Evolutionary conservation across 2,888 invertebrate species (phyloP).

Genomic region (Callyntrura guangdongensis): DNA sequence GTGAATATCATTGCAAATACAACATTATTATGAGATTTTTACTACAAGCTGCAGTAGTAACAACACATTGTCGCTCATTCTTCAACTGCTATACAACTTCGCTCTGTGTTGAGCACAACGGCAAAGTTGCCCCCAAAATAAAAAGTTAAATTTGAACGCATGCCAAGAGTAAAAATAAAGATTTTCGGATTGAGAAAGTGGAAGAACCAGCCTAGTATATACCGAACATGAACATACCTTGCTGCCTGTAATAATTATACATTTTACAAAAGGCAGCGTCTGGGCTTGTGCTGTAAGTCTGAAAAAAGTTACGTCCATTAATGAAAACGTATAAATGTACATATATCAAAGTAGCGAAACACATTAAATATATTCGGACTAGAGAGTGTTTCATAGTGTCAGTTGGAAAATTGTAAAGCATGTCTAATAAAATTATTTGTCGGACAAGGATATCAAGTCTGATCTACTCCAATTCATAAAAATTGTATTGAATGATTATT

Average conservation of each 20-base stretch:
- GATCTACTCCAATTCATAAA: too few species aligned
- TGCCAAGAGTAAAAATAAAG: conserved; percentile 83
- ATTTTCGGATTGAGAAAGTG: conserved; percentile 76
- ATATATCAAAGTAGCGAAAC: not conserved
- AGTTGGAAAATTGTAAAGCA: too few species aligned
- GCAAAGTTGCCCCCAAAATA: conserved; percentile 78
- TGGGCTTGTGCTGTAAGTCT: too few species aligned
- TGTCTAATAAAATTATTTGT: too few species aligned
- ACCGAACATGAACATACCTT: not conserved
- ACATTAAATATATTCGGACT: too few species aligned
- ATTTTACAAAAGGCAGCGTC: not conserved
- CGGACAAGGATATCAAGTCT: too few species aligned
- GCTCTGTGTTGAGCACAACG: conserved; percentile 48
- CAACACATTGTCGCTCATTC: conserved; percentile 52
- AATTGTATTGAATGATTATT: too few species aligned
- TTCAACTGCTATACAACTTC: conserved; percentile 3
- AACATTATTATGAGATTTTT: conserved; percentile 23
- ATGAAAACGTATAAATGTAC: not conserved
- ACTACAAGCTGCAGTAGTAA: not conserved
- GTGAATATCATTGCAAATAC: conserved; percentile 27
- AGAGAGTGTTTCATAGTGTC: too few species aligned
- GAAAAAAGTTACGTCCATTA: conserved; percentile 28
- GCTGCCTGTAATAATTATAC: not conserved
- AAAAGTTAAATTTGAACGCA: conserved; percentile 75
- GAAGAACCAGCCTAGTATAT: not conserved